phyloP scores from a whole-genome alignment of 2,888 invertebrate species.

The Caenorhabditis sulstoni region DNA sequence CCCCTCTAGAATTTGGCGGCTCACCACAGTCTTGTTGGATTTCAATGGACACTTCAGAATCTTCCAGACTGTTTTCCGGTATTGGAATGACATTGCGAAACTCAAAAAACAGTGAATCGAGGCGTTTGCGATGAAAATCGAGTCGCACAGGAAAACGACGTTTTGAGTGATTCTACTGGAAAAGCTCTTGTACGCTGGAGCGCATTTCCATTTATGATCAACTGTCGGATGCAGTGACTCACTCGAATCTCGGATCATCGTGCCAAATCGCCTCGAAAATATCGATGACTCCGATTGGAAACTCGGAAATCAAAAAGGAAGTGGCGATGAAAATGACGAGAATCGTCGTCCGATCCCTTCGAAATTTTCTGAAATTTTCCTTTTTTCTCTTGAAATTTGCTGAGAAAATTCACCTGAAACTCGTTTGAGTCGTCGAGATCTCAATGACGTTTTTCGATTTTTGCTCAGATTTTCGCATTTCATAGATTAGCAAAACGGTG shows the following conservation, averaged over 20 bases:
- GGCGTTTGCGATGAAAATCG: not conserved
- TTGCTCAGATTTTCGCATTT: no score
- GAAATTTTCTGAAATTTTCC: constrained; percentile 6
- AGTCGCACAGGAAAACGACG: not conserved
- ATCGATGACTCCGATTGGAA: constrained; percentile 23
- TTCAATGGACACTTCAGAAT: not conserved
- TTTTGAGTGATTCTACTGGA: not conserved
- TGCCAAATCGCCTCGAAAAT: constrained; percentile 7
- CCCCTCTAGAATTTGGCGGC: no score
- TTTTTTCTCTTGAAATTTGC: not conserved
- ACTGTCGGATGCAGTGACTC: not conserved
- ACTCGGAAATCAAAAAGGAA: constrained; percentile 25
- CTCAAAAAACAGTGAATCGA: constrained; percentile 1
- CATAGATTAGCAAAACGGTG: not conserved
- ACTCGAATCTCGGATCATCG: constrained; percentile 1
- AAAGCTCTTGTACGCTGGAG: not conserved
- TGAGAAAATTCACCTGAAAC: not conserved
- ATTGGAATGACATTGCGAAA: constrained; percentile 1
- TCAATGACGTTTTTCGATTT: no score
- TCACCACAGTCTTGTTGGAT: not conserved
- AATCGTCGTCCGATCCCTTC: constrained; percentile 13
- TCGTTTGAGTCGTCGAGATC: no score
- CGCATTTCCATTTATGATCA: no score
- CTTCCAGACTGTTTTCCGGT: not conserved
- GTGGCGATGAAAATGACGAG: constrained; percentile 23